Evolutionary conservation across 2,797 vertebrate genomes (phyloP).

Genomic region (Cyprinella venusta): DNA sequence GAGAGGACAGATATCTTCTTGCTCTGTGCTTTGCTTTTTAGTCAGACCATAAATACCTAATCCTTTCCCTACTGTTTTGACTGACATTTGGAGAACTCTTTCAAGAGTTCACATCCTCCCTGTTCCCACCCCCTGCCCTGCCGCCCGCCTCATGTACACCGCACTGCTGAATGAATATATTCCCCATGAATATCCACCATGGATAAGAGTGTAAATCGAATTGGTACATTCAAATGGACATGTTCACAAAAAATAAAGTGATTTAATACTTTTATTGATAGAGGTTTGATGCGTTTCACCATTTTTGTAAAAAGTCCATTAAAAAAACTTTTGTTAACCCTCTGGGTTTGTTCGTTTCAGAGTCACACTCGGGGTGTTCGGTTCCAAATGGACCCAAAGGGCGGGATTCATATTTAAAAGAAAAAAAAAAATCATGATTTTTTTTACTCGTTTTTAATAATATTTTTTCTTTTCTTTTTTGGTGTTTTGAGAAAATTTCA

Average conservation of each 20-base stretch:
- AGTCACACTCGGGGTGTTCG: too few relatives aligned
- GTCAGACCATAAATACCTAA: slow-evolving; percentile 82
- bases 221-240: too few relatives aligned
- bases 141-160: neutral
- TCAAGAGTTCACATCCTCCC: slow-evolving; percentile 67
- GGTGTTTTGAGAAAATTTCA: too few relatives aligned
- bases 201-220: neutral
- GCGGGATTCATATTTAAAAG: too few relatives aligned
- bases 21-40: slow-evolving; percentile 81
- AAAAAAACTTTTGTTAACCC: neutral
- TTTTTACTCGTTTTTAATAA: too few relatives aligned
- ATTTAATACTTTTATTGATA: neutral
- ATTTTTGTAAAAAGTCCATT: neutral
- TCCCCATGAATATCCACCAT: neutral
- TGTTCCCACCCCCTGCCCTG: neutral
- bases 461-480: too few relatives aligned
- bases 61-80: slow-evolving; percentile 81
- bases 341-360: too few relatives aligned
- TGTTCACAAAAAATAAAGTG: neutral
- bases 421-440: too few relatives aligned
- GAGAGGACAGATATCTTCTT: slow-evolving; percentile 77
- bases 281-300: neutral
- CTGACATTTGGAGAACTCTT: slow-evolving; percentile 78
- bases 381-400: too few relatives aligned
- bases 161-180: neutral